Evolutionary conservation across 2,113 vertebrate genomes (phyloP).

Genomic region (Corynorhinus townsendii): DNA sequence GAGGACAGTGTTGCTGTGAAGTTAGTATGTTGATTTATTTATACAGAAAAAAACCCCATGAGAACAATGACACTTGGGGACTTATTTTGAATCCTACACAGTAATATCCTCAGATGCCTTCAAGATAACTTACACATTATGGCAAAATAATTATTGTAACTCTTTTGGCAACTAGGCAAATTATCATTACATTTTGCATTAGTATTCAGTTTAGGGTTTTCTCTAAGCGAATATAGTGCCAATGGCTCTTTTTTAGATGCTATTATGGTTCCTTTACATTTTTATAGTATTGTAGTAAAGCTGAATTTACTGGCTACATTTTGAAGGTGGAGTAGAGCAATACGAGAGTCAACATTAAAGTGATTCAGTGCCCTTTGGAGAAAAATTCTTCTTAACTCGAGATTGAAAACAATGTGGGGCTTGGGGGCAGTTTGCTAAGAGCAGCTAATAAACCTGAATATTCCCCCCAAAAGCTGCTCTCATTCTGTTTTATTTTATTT

Average conservation of each 20-base stretch:
- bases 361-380: slow-evolving; percentile 76
- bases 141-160: slow-evolving; percentile 76
- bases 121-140: slow-evolving; percentile 68
- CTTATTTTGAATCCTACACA: slow-evolving; percentile 59
- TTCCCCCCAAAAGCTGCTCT: slow-evolving; percentile 65
- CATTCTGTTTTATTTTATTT: slow-evolving; percentile 54
- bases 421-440: slow-evolving; percentile 71
- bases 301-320: slow-evolving; percentile 80
- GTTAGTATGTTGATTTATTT: slow-evolving; percentile 25
- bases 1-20: slow-evolving; percentile 13
- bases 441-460: slow-evolving; percentile 68
- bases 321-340: slow-evolving; percentile 74
- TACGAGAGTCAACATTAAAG: slow-evolving; percentile 76
- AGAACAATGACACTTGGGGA: slow-evolving; percentile 18
- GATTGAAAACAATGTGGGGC: slow-evolving; percentile 72
- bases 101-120: slow-evolving; percentile 61
- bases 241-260: slow-evolving; percentile 79
- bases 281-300: slow-evolving; percentile 81
- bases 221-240: slow-evolving; percentile 73
- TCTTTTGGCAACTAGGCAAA: slow-evolving; percentile 73
- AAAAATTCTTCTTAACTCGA: slow-evolving; percentile 77
- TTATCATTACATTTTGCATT: slow-evolving; percentile 77
- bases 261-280: slow-evolving; percentile 77
- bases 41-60: neutral
- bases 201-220: slow-evolving; percentile 78